These are phyloP conservation scores for Drosophila dives DNA, from an alignment of 2,888 invertebrate species.

Conservation along the genomic window DNA sequence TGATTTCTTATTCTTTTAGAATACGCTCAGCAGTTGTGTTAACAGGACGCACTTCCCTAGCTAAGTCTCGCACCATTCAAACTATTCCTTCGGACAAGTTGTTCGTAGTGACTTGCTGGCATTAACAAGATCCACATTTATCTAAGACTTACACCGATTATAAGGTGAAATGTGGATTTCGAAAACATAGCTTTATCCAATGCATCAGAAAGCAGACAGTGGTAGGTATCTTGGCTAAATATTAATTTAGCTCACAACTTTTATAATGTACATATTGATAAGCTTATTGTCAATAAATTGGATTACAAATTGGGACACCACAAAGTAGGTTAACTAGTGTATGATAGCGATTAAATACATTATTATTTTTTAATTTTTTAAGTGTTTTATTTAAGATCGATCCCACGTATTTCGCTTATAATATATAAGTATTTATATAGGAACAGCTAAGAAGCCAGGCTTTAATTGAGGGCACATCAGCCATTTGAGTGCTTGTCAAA, in stretches of 20 bases:
- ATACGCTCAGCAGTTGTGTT: background rate
- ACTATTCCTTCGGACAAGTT: background rate
- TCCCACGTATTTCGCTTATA: background rate
- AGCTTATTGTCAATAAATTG: background rate
- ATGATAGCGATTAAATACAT: background rate
- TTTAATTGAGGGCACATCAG: background rate
- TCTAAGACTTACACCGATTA: background rate
- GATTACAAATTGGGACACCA: background rate
- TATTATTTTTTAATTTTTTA: background rate
- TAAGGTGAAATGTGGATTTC: background rate
- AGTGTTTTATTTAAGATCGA: background rate
- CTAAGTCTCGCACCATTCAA: background rate
- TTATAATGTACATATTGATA: background rate
- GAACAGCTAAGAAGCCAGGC: background rate
- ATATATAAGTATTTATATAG: background rate
- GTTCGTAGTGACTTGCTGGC: background rate
- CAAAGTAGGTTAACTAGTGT: background rate
- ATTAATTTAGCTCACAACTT: background rate
- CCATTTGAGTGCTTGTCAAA: conserved; percentile 4
- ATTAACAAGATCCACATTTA: background rate
- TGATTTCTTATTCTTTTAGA: background rate
- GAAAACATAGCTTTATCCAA: background rate
- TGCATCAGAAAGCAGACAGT: background rate
- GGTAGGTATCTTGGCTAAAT: background rate
- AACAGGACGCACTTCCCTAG: background rate